Evolutionary conservation across 2,797 vertebrate species (phyloP).

Genomic region (Gobionotothen gibberifrons): DNA sequence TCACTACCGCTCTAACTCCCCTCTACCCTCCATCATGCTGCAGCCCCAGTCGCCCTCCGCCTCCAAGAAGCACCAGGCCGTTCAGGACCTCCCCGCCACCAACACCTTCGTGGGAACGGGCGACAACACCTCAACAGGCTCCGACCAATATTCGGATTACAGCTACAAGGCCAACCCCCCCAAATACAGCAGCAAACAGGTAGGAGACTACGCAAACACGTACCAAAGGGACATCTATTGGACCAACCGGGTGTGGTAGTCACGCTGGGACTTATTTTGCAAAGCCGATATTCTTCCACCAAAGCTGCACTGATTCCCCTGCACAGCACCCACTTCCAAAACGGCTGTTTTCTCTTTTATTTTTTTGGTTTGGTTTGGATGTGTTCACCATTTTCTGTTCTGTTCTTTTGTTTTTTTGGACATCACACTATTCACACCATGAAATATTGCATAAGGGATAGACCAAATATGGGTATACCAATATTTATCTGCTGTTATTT

Average conservation of each 20-base stretch:
- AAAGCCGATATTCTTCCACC: slow-evolving; percentile 56
- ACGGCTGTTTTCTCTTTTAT: slow-evolving; percentile 32
- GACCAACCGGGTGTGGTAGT: slow-evolving; percentile 94
- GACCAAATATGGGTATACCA: slow-evolving; percentile 63
- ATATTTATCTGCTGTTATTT: slow-evolving; percentile 23
- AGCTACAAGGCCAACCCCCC: slow-evolving; percentile 99
- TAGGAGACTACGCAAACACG: slow-evolving; percentile 95
- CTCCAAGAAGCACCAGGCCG: slow-evolving; percentile 99
- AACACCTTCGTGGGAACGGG: slow-evolving; percentile 99
- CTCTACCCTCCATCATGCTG: slow-evolving; percentile 95
- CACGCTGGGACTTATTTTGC: slow-evolving; percentile 72
- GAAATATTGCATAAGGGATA: slow-evolving; percentile 64
- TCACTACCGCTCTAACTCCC: slow-evolving; percentile 98
- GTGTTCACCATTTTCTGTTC: slow-evolving; percentile 60
- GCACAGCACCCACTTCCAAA: slow-evolving; percentile 55
- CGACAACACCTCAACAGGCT: slow-evolving; percentile 98
- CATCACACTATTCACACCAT: slow-evolving; percentile 50
- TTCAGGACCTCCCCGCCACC: slow-evolving; percentile 97
- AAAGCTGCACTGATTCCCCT: slow-evolving; percentile 77
- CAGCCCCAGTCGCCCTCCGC: slow-evolving; percentile 98
- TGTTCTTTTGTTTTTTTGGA: slow-evolving; percentile 57
- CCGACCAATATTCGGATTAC: slow-evolving; percentile 99
- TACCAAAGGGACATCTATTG: slow-evolving; percentile 90
- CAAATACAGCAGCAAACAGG: slow-evolving; percentile 99
- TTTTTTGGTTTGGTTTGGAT: slow-evolving; percentile 53